Percentiles rank a stretch among this genome's conserved stretches.
Conservation (phyloP, 2,113 vertebrate species). For the Lophochroa leadbeateri region DNA sequence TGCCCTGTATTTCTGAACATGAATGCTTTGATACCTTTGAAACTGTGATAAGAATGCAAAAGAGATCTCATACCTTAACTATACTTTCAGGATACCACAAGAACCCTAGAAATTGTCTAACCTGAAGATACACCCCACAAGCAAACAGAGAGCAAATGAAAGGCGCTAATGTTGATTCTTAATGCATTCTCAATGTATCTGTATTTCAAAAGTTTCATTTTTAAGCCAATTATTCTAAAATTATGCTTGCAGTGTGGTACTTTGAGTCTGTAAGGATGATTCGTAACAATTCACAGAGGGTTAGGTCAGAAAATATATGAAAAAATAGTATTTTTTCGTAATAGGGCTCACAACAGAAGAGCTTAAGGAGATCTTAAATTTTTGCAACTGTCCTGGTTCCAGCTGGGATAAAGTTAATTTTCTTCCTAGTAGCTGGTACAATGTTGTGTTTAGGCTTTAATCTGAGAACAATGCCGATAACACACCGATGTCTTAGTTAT, state of each 20-base stretch:
- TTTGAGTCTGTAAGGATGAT: background rate
- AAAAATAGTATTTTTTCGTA: background rate
- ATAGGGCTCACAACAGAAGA: background rate
- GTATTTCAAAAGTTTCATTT: background rate
- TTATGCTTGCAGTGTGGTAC: background rate
- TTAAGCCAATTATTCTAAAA: background rate
- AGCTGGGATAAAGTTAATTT: background rate
- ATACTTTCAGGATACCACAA: background rate
- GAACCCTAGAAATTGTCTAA: background rate
- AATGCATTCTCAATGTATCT: background rate
- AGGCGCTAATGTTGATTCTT: background rate
- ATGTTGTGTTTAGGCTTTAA: background rate
- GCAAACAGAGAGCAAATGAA: background rate
- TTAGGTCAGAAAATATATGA: background rate
- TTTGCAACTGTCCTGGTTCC: background rate
- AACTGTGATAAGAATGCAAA: background rate
- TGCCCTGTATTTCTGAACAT: background rate
- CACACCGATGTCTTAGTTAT: background rate
- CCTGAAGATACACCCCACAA: background rate
- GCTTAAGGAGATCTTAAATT: background rate
- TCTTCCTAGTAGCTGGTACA: background rate
- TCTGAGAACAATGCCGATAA: background rate
- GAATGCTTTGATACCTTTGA: background rate
- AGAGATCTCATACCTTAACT: background rate
- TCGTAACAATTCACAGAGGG: background rate